phyloP scores from a whole-genome alignment of 2,888 invertebrate genomes.

The Fragum fragum region DNA sequence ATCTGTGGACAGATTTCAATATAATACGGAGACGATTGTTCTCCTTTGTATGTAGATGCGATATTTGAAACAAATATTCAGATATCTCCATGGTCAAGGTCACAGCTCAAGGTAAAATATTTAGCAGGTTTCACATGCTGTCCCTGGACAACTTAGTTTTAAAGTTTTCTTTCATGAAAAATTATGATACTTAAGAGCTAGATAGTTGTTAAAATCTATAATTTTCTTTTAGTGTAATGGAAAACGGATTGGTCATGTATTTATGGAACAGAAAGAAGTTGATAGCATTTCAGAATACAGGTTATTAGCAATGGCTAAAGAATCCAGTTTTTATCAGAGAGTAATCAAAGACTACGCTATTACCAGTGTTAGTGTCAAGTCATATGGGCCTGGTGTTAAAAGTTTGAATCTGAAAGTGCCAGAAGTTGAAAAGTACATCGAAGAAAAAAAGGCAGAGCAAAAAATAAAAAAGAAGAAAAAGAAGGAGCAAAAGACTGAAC shows the following conservation, averaged over 20 bases:
- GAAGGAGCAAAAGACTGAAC: slow-evolving; percentile 21
- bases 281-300: slow-evolving; percentile 28
- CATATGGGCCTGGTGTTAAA: not conserved
- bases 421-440: not conserved
- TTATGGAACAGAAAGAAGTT: not conserved
- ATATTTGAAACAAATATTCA: too few species aligned
- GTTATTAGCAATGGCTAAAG: slow-evolving; percentile 20
- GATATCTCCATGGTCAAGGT: too few species aligned
- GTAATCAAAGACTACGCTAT: not conserved
- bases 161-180: too few species aligned
- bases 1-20: too few species aligned
- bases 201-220: too few species aligned
- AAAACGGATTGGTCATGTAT: slow-evolving; percentile 26
- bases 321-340: not conserved
- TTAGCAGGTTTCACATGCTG: too few species aligned
- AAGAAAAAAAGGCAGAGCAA: not conserved
- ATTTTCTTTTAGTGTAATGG: slow-evolving; percentile 44
- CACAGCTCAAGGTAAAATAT: too few species aligned
- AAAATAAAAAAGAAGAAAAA: slow-evolving; percentile 12
- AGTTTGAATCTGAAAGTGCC: slow-evolving; percentile 2
- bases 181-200: too few species aligned
- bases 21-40: too few species aligned
- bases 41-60: too few species aligned
- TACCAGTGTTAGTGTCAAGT: not conserved
- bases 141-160: too few species aligned